A percentile compares a stretch with the other conserved stretches of the same genome.
phyloP scores from a whole-genome alignment of 2,888 invertebrate species.

The Hybos culiciformis region DNA sequence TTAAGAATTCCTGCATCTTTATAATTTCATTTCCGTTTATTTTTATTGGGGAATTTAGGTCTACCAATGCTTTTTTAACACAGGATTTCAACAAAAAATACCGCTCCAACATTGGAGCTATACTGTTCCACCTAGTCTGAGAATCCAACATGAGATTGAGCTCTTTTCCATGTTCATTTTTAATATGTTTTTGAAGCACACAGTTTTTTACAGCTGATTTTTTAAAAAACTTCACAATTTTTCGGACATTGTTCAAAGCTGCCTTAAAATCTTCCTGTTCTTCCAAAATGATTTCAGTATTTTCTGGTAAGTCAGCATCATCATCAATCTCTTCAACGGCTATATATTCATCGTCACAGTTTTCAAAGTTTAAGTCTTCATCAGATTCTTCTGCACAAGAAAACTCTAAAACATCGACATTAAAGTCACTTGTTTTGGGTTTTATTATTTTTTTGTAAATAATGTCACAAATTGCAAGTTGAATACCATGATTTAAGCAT shows the following conservation, averaged over 20 bases:
- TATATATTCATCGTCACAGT: neutral
- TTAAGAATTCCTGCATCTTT: neutral
- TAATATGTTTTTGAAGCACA: neutral
- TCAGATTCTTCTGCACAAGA: neutral
- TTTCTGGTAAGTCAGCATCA: neutral
- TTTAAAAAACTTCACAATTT: neutral
- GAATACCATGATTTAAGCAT: too few relatives aligned
- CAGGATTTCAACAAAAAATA: neutral
- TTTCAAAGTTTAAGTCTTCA: neutral
- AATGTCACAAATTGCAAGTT: too few relatives aligned
- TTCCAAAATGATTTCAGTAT: neutral
- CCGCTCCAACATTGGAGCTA: neutral
- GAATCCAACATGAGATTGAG: constrained; percentile 1
- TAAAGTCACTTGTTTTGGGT: too few relatives aligned
- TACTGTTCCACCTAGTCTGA: constrained; percentile 1
- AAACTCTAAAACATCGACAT: too few relatives aligned
- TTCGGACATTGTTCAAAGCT: neutral
- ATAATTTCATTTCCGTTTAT: neutral
- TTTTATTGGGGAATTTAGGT: neutral
- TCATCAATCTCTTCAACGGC: neutral
- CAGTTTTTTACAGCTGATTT: neutral
- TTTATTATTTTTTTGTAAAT: too few relatives aligned
- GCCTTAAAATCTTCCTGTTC: neutral
- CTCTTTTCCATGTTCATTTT: neutral
- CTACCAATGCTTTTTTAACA: neutral